Base-by-base conservation (phyloP, 2,113 vertebrate species). In the Phalacrocorax brasilianus region DNA sequence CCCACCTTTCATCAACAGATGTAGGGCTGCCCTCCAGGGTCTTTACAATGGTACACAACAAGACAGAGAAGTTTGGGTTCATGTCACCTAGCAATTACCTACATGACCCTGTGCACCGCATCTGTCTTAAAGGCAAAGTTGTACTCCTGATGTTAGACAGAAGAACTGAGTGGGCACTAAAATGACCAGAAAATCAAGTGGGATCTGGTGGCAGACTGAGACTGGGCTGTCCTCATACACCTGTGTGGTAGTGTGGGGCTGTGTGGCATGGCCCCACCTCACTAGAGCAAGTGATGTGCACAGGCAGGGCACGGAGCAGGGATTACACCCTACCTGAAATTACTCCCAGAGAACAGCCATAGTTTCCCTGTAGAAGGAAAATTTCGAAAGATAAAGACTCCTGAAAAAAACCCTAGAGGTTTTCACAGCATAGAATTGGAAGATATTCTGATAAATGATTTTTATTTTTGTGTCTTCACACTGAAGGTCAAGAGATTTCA, bases 221-320 rank as follows among this genome's bases (percentile, higher is more conserved):
- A 71, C 28, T 0, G 14, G 26, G 4, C 14, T 49, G 38, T 89
- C 40, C n/a, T 85, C 61, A 12, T 7, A 6, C 0, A 0, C 5
- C 40, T 40, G 12, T 2, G 1, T 42, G 45, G 50, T 47, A 28
- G 5, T 14, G 5, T 3, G 28, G 61, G 33, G 28, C 28, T 47
- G 17, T 11, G 17, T 33, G 67, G 18, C 1, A 0, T 3, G 16
- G 35, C 44, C 8, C 8, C 1, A 2, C 12, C 42, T 52, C 44
- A n/a, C 14, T 14, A 49, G 28, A 75, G 9, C 11, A 32, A 49
- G 8, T 4, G n/a, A 38, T 38, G 4, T 26, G 11, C 2, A 3
- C 30, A 49, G 26, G n/a, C n/a, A 71, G 42, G 32, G 5, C 45
- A 42, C 2, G 6, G 35, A 8, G 1, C 14, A 38, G 21, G 33